Evolutionary conservation across 37 sponge, comb jelly and placozoan species (phyloP).

Genomic region (Beroe forskalii): DNA sequence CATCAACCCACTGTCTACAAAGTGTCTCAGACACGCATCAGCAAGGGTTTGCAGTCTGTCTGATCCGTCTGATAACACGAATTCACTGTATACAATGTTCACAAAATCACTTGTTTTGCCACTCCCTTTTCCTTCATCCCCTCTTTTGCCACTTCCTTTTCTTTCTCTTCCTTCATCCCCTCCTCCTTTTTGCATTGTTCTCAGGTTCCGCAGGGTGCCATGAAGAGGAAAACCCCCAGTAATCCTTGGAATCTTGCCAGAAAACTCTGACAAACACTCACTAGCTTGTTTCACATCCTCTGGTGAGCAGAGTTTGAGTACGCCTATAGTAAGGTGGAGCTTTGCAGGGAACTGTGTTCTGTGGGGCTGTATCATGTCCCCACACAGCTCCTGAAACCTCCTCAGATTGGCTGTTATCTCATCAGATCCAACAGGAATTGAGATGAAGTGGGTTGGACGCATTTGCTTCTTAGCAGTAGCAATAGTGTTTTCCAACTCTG

Average conservation of each 20-base stretch:
- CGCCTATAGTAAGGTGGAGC: constrained; percentile 83
- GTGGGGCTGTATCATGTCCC: constrained; percentile 43
- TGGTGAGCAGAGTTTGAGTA: constrained; percentile 70
- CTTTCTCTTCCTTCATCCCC: too few species aligned
- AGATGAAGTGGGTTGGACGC: constrained; percentile 32
- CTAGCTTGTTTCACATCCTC: constrained; percentile 72
- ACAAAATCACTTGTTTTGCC: too few species aligned
- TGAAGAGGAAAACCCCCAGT: background rate
- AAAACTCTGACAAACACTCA: constrained; percentile 58
- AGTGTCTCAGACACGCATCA: constrained; percentile 7
- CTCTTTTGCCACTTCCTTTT: too few species aligned
- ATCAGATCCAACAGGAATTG: constrained; percentile 22
- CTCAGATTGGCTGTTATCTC: background rate
- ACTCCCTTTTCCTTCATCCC: constrained; percentile 70
- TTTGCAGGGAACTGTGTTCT: constrained; percentile 73
- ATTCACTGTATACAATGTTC: constrained; percentile 78
- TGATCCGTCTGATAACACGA: constrained; percentile 67
- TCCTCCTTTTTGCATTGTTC: constrained; percentile 68
- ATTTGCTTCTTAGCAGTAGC: background rate
- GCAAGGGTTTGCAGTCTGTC: constrained; percentile 65
- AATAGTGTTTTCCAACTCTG: background rate
- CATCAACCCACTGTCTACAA: constrained; percentile 35
- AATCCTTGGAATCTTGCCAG: constrained; percentile 19
- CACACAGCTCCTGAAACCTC: constrained; percentile 46
- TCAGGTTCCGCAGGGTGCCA: constrained; percentile 68